Evolutionary conservation across 2,113 vertebrate species (phyloP).

Genomic region (Xenopus laevis): DNA sequence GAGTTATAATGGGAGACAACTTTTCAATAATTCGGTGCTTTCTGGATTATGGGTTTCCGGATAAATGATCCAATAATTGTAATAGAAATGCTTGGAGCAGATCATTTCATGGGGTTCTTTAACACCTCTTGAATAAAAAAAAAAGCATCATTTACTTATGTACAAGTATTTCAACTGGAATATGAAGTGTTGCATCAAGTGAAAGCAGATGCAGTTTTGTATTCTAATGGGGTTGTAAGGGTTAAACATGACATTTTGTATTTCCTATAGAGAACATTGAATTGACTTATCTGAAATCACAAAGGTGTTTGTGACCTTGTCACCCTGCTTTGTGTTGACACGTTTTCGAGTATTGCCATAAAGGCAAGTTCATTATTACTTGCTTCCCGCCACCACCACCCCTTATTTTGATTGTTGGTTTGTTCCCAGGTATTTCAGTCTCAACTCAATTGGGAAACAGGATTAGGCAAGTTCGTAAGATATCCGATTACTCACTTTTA

Average conservation of each 20-base stretch:
- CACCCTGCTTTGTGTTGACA: conserved; percentile 59
- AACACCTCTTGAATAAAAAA: too few species aligned
- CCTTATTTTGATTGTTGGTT: conserved; percentile 50
- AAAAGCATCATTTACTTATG: too few species aligned
- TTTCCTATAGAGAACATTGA: not conserved
- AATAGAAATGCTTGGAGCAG: too few species aligned
- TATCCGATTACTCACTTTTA: conserved; percentile 64
- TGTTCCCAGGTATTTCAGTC: conserved; percentile 53
- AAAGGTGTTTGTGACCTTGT: conserved; percentile 48
- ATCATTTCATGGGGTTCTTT: too few species aligned
- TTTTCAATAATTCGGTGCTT: too few species aligned
- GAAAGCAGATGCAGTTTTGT: too few species aligned
- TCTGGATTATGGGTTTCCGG: too few species aligned
- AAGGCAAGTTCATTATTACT: conserved; percentile 47
- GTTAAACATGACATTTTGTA: not conserved
- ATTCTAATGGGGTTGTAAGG: not conserved
- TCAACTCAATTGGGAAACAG: conserved; percentile 54
- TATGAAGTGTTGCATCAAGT: too few species aligned
- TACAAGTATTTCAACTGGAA: too few species aligned
- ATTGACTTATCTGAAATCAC: conserved; percentile 44
- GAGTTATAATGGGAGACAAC: too few species aligned
- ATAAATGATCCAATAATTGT: too few species aligned
- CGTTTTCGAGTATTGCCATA: conserved; percentile 43
- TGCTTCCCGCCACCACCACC: conserved; percentile 40
- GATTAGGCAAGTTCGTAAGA: conserved; percentile 61